Percentiles rank a stretch among this genome's conserved stretches.
Evolutionary conservation across 2,797 vertebrate genomes (phyloP).

Genomic region (Silurus lanzhouensis): DNA sequence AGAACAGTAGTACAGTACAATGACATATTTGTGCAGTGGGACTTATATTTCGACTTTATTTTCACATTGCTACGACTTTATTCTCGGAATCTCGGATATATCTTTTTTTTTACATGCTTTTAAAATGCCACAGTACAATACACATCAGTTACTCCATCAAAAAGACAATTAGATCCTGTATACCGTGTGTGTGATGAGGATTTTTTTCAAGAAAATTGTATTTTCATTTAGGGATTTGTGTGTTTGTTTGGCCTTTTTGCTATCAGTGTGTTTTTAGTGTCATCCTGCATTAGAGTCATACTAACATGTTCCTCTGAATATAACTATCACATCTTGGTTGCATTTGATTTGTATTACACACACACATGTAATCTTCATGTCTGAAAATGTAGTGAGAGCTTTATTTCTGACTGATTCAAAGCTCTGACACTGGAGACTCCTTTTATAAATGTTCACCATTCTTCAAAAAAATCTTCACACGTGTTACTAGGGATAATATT

Average conservation of each 20-base stretch:
- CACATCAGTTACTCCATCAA: neutral
- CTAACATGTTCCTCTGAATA: neutral
- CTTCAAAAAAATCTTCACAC: too few species aligned
- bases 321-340: neutral
- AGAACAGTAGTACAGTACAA: too few species aligned
- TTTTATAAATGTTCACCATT: neutral
- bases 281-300: neutral
- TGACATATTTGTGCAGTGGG: too few species aligned
- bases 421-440: neutral
- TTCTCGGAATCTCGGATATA: too few species aligned
- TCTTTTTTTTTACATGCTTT: too few species aligned
- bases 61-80: too few species aligned
- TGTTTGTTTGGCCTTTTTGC: neutral
- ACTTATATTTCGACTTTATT: too few species aligned
- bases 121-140: neutral
- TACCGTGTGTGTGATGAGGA: neutral
- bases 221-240: neutral
- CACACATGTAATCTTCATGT: too few species aligned
- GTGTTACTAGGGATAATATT: neutral
- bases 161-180: neutral
- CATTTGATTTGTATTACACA: neutral
- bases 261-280: neutral
- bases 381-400: neutral
- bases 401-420: neutral
- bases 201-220: neutral